Evolutionary conservation across 2,797 vertebrate species (phyloP), one percentile per base, ranked within the genome.

Genomic region (Squalus acanthias): DNA sequence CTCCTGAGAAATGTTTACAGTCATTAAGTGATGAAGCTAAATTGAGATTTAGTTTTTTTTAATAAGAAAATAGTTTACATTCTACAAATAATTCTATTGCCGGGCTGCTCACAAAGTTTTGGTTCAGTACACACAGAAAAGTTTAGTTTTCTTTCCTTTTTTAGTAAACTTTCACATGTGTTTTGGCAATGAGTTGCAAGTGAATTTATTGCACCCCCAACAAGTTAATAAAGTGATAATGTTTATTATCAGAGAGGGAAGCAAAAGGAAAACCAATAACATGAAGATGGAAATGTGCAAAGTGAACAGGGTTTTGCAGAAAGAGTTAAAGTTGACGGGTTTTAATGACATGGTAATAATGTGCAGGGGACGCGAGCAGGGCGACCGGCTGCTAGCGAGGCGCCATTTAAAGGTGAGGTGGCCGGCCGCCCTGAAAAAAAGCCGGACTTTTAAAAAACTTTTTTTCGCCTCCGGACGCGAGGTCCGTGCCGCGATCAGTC

Each of bases 171-270:
- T 93, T 93, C 24, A 96, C 96, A 95, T 70, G 53, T 39, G 96
- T 85, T 96, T 97, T 96, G 96, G 97, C 96, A 96, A 29, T 96
- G 87, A 96, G 70, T 95, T 96, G 96, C 97, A 93, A 93, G 39
- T 69, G 22, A 93, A 69, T 93, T 69, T 69, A 93, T 93, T 93
- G 33, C 63, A 69, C 39, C 33, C n/a, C 20, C 63, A 69, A 69
- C 91, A 69, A 93, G 65, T 93, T 93, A 46, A 93, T 93, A 69
- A 69, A 67, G 60, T 39, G 63, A 46, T 67, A 24, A 6, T 96
- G 96, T 96, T 96, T 97, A 87, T 39, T 95, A 96, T 96, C 96
- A 96, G 72, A 96, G 96, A 95, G 96, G 15, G 39, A 96, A 69
- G n/a, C 6, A 20, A 39, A 46, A 22, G 39, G 57, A 65, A 97